A percentile compares a stretch with the other conserved stretches of the same genome.
phyloP scores from a whole-genome alignment of 2,888 invertebrate species.

The Arge pagana region DNA sequence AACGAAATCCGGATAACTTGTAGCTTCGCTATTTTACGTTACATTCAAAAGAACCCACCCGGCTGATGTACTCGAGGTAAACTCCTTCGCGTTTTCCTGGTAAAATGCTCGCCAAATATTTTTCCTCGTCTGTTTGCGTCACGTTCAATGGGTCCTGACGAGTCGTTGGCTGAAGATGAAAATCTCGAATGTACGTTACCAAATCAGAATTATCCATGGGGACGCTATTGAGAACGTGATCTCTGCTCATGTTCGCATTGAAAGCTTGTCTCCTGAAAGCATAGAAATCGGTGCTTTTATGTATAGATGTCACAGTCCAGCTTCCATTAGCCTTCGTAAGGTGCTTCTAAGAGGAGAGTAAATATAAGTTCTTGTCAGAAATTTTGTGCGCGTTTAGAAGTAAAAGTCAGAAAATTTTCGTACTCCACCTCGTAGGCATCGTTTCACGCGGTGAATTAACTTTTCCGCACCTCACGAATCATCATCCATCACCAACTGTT shows the following conservation, averaged over 20 bases:
- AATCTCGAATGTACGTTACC: slow-evolving; percentile 74
- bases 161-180: slow-evolving; percentile 64
- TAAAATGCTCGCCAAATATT: slow-evolving; percentile 57
- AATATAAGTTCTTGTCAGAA: too few relatives aligned
- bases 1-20: slow-evolving; percentile 48
- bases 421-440: too few relatives aligned
- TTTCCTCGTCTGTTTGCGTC: slow-evolving; percentile 60
- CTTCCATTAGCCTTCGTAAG: too few relatives aligned
- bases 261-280: slow-evolving; percentile 70
- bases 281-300: too few relatives aligned
- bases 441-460: too few relatives aligned
- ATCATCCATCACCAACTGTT: too few relatives aligned
- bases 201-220: slow-evolving; percentile 76
- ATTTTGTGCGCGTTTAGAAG: too few relatives aligned
- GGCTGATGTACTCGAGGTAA: slow-evolving; percentile 53
- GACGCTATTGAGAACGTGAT: slow-evolving; percentile 75
- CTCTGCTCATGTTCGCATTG: slow-evolving; percentile 78
- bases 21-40: slow-evolving; percentile 48
- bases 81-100: slow-evolving; percentile 56
- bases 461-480: too few relatives aligned
- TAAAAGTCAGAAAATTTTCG: too few relatives aligned
- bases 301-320: too few relatives aligned
- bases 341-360: too few relatives aligned
- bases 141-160: slow-evolving; percentile 47
- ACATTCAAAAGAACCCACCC: slow-evolving; percentile 49